Conservation (phyloP, 2,888 invertebrate species). For the Agriotes lineatus region DNA sequence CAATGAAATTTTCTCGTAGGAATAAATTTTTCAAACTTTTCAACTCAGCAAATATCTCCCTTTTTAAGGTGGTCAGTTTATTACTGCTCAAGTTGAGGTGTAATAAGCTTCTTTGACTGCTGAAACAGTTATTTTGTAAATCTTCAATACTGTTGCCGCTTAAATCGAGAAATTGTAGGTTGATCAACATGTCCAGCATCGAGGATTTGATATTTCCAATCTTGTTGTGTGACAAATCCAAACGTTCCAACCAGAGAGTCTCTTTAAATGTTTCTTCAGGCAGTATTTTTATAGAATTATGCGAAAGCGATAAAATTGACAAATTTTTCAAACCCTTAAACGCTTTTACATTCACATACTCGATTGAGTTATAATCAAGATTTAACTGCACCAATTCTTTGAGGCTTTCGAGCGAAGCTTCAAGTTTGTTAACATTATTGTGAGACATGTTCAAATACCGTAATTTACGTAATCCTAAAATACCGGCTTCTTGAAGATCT, state of each 20-base stretch:
- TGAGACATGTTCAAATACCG: not conserved
- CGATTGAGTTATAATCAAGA: not conserved
- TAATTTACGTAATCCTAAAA: not conserved
- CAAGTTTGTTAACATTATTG: not conserved
- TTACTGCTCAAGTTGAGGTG: not conserved
- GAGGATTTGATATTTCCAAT: not conserved
- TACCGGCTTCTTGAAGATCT: not conserved
- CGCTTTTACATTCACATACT: not conserved
- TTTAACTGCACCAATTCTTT: not conserved
- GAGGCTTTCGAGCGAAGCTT: not conserved
- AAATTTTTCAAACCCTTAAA: not conserved
- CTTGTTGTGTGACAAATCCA: slow-evolving; percentile 8
- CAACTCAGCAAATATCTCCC: not conserved
- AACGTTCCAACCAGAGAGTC: not conserved
- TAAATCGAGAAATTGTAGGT: not conserved
- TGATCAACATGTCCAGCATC: not conserved
- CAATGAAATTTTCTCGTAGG: not conserved
- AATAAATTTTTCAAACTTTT: not conserved
- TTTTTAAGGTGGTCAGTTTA: not conserved
- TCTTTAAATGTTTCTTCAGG: not conserved
- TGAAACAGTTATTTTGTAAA: not conserved
- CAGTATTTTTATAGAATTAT: not conserved
- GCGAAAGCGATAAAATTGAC: not conserved
- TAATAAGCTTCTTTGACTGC: not conserved
- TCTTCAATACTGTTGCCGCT: not conserved